These are phyloP conservation scores for Stomatorhinus ivindoensis DNA, from an alignment of 2,113 vertebrate species.

Conservation along the genomic window DNA sequence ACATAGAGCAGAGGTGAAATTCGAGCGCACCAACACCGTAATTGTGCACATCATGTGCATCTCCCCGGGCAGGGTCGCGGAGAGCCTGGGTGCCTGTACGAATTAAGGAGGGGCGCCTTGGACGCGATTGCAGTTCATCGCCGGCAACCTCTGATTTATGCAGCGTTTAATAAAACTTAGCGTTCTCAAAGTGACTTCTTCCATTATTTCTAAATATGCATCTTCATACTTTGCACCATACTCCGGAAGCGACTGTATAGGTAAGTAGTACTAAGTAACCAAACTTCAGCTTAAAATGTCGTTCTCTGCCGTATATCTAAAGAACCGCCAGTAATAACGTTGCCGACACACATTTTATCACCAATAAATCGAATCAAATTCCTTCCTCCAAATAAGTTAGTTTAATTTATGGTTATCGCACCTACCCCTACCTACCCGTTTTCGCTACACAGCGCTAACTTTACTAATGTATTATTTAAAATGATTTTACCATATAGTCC, in stretches of 20 bases:
- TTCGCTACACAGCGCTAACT: background rate
- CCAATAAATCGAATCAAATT: background rate
- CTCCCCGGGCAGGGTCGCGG: background rate
- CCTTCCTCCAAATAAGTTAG: background rate
- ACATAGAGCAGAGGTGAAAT: background rate
- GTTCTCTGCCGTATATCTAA: background rate
- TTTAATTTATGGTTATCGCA: background rate
- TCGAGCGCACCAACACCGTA: background rate
- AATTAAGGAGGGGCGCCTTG: background rate
- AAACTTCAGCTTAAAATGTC: background rate
- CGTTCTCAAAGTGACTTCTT: background rate
- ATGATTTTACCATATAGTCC: slow-evolving; percentile 64
- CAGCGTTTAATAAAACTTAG: background rate
- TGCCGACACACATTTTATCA: background rate
- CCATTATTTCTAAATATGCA: background rate
- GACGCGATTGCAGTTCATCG: background rate
- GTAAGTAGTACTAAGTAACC: background rate
- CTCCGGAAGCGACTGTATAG: background rate
- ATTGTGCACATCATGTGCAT: background rate
- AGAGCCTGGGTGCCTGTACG: background rate
- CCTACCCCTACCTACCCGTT: background rate
- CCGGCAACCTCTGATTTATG: background rate
- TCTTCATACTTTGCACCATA: background rate
- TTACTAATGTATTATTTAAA: background rate
- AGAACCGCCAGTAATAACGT: background rate